A percentile compares a stretch with the other conserved stretches of the same genome.
These are phyloP conservation scores for Planococcus citri DNA, from an alignment of 1,140 invertebrate species.

Conservation along the genomic window DNA sequence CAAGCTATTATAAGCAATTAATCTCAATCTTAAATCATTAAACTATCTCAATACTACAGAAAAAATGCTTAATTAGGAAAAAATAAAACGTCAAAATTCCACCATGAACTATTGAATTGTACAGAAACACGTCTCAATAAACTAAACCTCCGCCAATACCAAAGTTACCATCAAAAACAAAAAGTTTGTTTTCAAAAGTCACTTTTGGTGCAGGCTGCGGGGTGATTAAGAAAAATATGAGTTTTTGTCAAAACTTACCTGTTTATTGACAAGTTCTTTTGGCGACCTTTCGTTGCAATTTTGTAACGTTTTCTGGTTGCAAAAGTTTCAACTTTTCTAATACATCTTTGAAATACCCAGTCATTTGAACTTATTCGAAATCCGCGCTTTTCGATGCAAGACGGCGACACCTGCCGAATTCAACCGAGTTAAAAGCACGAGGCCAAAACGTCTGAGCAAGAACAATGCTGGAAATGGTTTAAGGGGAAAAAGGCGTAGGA, in stretches of 20 bases:
- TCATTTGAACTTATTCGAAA: slow-evolving; percentile 19
- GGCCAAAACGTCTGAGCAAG: slow-evolving; percentile 26
- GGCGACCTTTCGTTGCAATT: neutral
- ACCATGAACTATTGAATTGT: too few species aligned
- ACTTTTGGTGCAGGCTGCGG: neutral
- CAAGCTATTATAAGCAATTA: too few species aligned
- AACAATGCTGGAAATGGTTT: slow-evolving; percentile 25
- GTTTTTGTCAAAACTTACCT: slow-evolving; percentile 12
- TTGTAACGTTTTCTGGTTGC: slow-evolving; percentile 10
- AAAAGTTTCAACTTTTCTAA: slow-evolving; percentile 11
- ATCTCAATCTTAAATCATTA: too few species aligned
- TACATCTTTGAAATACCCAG: slow-evolving; percentile 8
- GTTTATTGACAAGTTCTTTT: neutral
- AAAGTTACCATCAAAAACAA: too few species aligned
- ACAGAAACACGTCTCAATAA: too few species aligned
- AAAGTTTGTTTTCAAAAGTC: neutral
- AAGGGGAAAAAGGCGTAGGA: slow-evolving; percentile 24
- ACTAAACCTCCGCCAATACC: too few species aligned
- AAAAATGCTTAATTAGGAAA: too few species aligned
- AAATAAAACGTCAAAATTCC: too few species aligned
- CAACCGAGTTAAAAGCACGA: slow-evolving; percentile 23
- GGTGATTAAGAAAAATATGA: neutral
- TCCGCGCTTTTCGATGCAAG: slow-evolving; percentile 20
- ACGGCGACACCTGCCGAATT: slow-evolving; percentile 24
- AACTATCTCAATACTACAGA: too few species aligned